These are phyloP conservation scores for Diarsia rubi DNA, from an alignment of 2,888 invertebrate species.

Conservation along the genomic window DNA sequence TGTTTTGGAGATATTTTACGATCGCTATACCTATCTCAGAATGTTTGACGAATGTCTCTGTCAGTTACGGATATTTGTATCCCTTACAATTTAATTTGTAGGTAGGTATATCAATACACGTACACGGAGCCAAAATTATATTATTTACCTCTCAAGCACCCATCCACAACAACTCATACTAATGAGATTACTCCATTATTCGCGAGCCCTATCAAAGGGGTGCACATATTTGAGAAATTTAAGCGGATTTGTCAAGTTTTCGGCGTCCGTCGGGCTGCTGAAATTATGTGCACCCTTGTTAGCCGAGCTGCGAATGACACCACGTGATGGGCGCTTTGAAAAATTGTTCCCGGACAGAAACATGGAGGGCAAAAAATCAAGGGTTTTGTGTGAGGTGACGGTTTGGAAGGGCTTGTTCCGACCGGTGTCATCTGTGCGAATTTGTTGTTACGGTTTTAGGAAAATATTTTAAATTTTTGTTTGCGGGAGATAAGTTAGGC, in stretches of 20 bases:
- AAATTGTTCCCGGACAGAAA: conserved; percentile 62
- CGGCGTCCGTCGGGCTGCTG: conserved; percentile 77
- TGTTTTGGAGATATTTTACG: neutral
- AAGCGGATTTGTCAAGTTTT: conserved; percentile 83
- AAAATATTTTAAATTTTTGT: conserved; percentile 21
- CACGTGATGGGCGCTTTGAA: conserved; percentile 68
- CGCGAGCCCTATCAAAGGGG: conserved; percentile 71
- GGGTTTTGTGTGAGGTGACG: conserved; percentile 49
- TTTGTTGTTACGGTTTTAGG: conserved; percentile 13
- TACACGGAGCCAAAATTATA: conserved; percentile 24
- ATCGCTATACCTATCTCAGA: neutral
- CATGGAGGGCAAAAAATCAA: conserved; percentile 60
- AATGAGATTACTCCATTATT: conserved; percentile 79
- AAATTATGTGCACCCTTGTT: conserved; percentile 83
- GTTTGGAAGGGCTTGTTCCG: conserved; percentile 11
- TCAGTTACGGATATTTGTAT: neutral
- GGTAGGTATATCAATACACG: conserved; percentile 20
- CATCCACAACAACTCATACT: conserved; percentile 66
- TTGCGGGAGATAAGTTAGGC: neutral
- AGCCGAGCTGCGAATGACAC: conserved; percentile 79
- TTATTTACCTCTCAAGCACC: conserved; percentile 49
- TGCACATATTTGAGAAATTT: conserved; percentile 80
- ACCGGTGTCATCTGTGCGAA: conserved; percentile 33
- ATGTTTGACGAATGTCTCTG: neutral
- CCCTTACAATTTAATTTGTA: conserved; percentile 29